Evolutionary conservation across 2,888 invertebrate genomes (phyloP).

Genomic region (Pollenia griseotomentosa): DNA sequence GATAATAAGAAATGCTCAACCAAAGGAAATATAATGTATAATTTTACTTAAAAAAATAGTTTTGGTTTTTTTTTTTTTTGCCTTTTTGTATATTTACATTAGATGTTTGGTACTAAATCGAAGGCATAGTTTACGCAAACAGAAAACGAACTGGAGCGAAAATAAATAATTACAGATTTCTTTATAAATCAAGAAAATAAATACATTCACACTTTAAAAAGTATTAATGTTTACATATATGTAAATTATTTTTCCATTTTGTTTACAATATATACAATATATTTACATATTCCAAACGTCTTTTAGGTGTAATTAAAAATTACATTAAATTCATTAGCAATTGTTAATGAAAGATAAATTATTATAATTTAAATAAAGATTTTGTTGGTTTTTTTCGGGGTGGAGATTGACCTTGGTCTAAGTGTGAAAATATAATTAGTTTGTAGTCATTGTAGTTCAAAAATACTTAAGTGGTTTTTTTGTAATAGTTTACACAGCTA

Average conservation of each 20-base stretch:
- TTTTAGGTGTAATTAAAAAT: slow-evolving; percentile 28
- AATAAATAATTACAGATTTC: background rate
- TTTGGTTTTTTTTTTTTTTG: slow-evolving; percentile 14
- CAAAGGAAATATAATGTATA: slow-evolving; percentile 65
- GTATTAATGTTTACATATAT: background rate
- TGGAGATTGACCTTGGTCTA: slow-evolving; percentile 8
- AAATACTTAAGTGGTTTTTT: background rate
- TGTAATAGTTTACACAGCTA: background rate
- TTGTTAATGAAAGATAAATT: slow-evolving; percentile 37
- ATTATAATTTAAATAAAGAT: slow-evolving; percentile 9
- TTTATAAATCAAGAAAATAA: slow-evolving; percentile 20
- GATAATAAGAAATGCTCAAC: slow-evolving; percentile 63
- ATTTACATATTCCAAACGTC: background rate
- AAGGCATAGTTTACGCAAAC: slow-evolving; percentile 2
- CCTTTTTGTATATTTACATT: slow-evolving; percentile 48
- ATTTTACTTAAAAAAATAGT: slow-evolving; percentile 19
- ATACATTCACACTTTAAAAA: slow-evolving; percentile 30
- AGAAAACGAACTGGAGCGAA: slow-evolving; percentile 1
- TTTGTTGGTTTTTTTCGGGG: background rate
- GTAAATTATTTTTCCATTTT: background rate
- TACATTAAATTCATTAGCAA: slow-evolving; percentile 16
- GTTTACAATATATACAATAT: background rate
- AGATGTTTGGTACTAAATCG: slow-evolving; percentile 1
- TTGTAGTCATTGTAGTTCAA: background rate
- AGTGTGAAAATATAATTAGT: slow-evolving; percentile 28